Base-by-base conservation (phyloP, 1,140 invertebrate species). In the Microplitis demolitor region DNA sequence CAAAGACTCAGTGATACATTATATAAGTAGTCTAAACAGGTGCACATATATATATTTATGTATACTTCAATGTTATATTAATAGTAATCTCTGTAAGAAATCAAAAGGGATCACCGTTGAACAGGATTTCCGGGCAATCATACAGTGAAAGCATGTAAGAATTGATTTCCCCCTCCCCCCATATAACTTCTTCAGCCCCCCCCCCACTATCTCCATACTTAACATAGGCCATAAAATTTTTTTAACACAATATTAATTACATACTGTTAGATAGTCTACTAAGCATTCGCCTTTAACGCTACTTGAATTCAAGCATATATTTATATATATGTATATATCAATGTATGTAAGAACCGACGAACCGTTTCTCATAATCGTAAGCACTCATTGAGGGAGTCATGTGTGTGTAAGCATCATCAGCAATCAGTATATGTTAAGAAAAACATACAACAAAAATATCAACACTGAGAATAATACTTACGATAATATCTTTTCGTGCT, bases 401-500 rank as follows among this genome's bases (percentile, higher is more conserved):
- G 8, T 9, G 56, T 24, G 56, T 58, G 56, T n/a, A 54, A 58
- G 14, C 56, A 58, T 39, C 45, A 13, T 34, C 51, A 62, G 37
- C 24, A 39, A 66, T 61, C 5, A 45, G 24, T 45, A 45, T 24
- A 24, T 45, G 39, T 45, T 45, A 45, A 45, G 58, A 73, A 6
- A 31, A 70, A 74, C 31, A 69, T 33, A 62, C 14, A 68, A 13
- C 63, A 31, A 33, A 64, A 35, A 63, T 34, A 37, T 58, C 66
- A 62, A 72, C 13, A 56, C 37, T n/a, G 64, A 60, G 58, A 56
- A 60, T 66, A 66, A 33, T 60, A 9, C 4, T 34, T 13, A 58
- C 74, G 79, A 78, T 81, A 81, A 71, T 74, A 81, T 81, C 77
- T 78, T 79, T 78, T 78, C 77, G 79, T 78, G 74, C 78, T 81